These are phyloP conservation scores for Autographa gamma DNA, from an alignment of 2,888 invertebrate genomes.

Conservation along the genomic window DNA sequence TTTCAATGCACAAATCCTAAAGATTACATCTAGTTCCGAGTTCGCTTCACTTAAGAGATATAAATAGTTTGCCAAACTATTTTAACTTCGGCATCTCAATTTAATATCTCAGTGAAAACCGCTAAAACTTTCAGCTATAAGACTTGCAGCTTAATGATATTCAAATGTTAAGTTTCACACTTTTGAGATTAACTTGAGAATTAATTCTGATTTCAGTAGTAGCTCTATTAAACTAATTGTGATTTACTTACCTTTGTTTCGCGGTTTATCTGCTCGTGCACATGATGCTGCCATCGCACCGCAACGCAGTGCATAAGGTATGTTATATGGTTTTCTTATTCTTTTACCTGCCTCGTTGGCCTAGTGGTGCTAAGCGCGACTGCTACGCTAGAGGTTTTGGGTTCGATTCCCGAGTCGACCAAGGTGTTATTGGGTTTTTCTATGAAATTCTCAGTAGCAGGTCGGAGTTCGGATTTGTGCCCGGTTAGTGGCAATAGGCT, in stretches of 20 bases:
- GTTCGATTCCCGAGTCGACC: no score
- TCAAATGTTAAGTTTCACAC: constrained; percentile 46
- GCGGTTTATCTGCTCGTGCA: background rate
- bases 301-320: no score
- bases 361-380: no score
- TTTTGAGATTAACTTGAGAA: constrained; percentile 30
- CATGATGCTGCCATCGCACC: no score
- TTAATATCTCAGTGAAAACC: constrained; percentile 27
- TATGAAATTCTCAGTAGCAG: no score
- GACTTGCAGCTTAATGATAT: constrained; percentile 39
- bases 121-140: constrained; percentile 36
- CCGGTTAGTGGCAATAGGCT: no score
- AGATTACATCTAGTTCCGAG: constrained; percentile 28
- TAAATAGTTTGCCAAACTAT: constrained; percentile 24
- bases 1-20: constrained; percentile 16
- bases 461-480: no score
- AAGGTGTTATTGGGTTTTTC: no score
- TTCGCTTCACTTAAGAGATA: constrained; percentile 21
- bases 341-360: no score
- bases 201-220: constrained; percentile 18
- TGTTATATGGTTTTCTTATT: no score
- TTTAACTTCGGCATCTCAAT: constrained; percentile 28
- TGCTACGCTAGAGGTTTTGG: no score
- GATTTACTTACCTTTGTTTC: constrained; percentile 22
- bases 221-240: constrained; percentile 23